Percentiles rank a stretch among this genome's conserved stretches.
Conservation (phyloP, 2,888 invertebrate genomes). For the Ormyrus pomaceus region DNA sequence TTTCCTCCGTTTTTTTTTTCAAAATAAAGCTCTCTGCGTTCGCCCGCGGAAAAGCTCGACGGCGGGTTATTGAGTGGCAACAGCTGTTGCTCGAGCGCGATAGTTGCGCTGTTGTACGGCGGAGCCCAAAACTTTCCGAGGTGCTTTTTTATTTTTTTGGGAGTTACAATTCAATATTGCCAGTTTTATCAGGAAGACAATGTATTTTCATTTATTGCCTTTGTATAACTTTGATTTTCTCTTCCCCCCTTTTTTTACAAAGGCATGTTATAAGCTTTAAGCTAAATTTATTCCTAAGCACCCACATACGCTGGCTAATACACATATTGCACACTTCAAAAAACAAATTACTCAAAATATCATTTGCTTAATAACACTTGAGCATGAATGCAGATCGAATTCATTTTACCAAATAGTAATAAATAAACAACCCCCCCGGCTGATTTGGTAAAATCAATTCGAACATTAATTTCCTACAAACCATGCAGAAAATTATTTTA, state of each 20-base stretch:
- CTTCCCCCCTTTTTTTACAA: background rate
- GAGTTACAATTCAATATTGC: too few relatives aligned
- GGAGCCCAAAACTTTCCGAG: too few relatives aligned
- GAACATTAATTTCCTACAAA: slow-evolving; percentile 20
- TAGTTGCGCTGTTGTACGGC: background rate
- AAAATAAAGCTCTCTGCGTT: background rate
- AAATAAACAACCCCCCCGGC: too few relatives aligned
- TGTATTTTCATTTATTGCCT: too few relatives aligned
- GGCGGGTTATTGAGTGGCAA: slow-evolving; percentile 32
- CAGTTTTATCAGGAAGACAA: too few relatives aligned
- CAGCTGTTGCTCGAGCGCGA: slow-evolving; percentile 22
- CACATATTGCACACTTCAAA: slow-evolving; percentile 12
- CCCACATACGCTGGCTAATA: slow-evolving; percentile 27
- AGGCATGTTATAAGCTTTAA: slow-evolving; percentile 16
- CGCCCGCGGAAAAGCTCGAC: background rate
- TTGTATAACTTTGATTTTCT: too few relatives aligned
- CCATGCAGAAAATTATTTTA: slow-evolving; percentile 10
- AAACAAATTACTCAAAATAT: too few relatives aligned
- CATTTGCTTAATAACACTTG: background rate
- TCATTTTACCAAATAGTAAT: background rate
- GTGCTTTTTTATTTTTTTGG: too few relatives aligned
- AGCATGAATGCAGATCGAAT: slow-evolving; percentile 9
- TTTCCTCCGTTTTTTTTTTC: slow-evolving; percentile 4
- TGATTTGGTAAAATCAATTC: background rate
- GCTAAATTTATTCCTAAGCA: slow-evolving; percentile 34